phyloP scores from a whole-genome alignment of 2,797 vertebrate species.

The Notolabrus celidotus region DNA sequence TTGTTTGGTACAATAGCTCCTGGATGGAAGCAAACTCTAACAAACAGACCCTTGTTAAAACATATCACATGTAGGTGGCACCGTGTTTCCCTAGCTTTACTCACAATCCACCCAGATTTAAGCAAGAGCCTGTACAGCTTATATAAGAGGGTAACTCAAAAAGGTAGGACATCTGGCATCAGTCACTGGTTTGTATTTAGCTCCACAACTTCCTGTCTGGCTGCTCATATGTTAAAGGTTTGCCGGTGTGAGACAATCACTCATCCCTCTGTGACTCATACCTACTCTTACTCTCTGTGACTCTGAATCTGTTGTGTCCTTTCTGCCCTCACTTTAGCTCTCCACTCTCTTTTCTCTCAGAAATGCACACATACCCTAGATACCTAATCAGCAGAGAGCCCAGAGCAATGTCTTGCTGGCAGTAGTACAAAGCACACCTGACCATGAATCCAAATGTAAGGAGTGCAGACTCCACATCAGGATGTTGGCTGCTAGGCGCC shows the following conservation, averaged over 20 bases:
- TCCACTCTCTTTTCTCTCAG: slow-evolving; percentile 22
- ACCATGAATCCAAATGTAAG: slow-evolving; percentile 76
- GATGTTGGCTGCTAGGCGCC: slow-evolving; percentile 48
- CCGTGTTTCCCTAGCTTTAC: not conserved
- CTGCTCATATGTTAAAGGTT: slow-evolving; percentile 45
- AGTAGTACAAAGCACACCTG: slow-evolving; percentile 77
- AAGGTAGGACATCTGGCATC: slow-evolving; percentile 45
- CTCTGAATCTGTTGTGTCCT: slow-evolving; percentile 26
- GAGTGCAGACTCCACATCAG: slow-evolving; percentile 63
- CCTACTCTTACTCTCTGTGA: slow-evolving; percentile 18
- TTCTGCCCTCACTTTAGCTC: slow-evolving; percentile 8
- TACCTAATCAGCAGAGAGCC: slow-evolving; percentile 58
- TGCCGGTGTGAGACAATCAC: slow-evolving; percentile 25
- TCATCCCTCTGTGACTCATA: slow-evolving; percentile 38
- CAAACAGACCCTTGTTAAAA: slow-evolving; percentile 3
- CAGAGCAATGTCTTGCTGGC: slow-evolving; percentile 73
- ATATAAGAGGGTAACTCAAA: slow-evolving; percentile 25
- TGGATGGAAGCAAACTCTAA: no score
- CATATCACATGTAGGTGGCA: not conserved
- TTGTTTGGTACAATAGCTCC: no score
- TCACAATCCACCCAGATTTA: slow-evolving; percentile 8
- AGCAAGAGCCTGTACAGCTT: slow-evolving; percentile 1
- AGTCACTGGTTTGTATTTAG: slow-evolving; percentile 31
- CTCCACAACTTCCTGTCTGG: slow-evolving; percentile 35
- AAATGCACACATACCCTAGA: slow-evolving; percentile 48